Evolutionary conservation across 2,113 vertebrate species (phyloP), one percentile per base, ranked within the genome.

Genomic region (Psittacus erithacus): DNA sequence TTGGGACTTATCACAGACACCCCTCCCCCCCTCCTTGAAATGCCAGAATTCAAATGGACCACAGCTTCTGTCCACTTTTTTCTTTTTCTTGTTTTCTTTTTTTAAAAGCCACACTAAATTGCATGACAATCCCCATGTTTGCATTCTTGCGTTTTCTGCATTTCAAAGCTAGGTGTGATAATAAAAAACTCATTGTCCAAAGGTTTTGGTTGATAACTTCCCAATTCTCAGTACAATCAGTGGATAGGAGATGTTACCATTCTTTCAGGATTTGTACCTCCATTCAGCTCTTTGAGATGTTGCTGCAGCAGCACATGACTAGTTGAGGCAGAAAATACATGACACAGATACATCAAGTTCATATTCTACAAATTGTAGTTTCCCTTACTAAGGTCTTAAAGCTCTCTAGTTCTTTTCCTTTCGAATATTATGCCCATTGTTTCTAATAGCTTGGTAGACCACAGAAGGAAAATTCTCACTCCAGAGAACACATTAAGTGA

Each of bases 391-490:
- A 82, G 13, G 17, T 24, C n/a, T 86, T 80, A 55, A 70, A 94
- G 46, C 23, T 46, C 38, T 93, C 90, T 33, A 41, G 25, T 71
- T 84, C 65, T 78, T 52, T 35, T 84, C 43, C 50, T 78, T 90
- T 63, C 60, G 84, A 47, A 52, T 38, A 23, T 60, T 82, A 81
- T 65, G 76, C 79, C 73, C 49, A 81, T 77, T 95, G 60, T 89
- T 96, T 96, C 89, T 96, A 93, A 46, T 39, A 70, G 60, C 76
- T 88, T 86, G 50, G n/a, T 78, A 95, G 84, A 96, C 39, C 82
- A 94, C 88, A 95, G 93, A 96, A 95, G 71, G 82, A 77, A 41
- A 87, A 87, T 86, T 75, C 81, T 97, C 78, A 88, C 52, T 83
- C 94, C 87, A 91, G 88, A 96, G 81, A 92, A 60, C 70, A 94